These are phyloP conservation scores for Shinisaurus crocodilurus DNA, from an alignment of 2,113 vertebrate species.

Conservation along the genomic window DNA sequence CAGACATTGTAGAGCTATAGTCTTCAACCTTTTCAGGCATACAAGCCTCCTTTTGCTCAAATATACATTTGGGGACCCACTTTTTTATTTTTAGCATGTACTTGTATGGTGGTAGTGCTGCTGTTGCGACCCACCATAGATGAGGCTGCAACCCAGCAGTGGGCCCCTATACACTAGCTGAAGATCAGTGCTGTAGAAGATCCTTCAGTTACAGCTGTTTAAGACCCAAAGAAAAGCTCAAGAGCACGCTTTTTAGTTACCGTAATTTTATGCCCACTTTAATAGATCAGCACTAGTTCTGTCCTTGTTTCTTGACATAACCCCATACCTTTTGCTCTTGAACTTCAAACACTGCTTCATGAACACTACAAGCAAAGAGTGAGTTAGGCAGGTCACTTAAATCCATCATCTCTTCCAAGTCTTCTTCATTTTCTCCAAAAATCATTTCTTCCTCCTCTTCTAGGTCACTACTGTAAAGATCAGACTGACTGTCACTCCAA, in stretches of 20 bases:
- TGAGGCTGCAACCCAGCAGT: neutral
- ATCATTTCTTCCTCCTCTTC: constrained; percentile 91
- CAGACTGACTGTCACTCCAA: constrained; percentile 87
- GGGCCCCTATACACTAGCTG: neutral
- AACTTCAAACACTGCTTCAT: constrained; percentile 88
- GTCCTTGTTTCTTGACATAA: neutral
- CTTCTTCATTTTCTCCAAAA: constrained; percentile 90
- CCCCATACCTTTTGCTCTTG: constrained; percentile 85
- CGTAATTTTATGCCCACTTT: neutral
- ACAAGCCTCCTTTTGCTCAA: neutral
- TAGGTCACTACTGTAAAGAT: constrained; percentile 91
- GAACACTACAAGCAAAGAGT: constrained; percentile 91
- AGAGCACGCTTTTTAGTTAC: neutral
- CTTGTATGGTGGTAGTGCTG: neutral
- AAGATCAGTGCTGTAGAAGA: neutral
- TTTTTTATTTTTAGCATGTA: neutral
- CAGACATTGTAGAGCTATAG: too few relatives aligned
- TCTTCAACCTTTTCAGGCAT: neutral
- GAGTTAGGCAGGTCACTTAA: constrained; percentile 91
- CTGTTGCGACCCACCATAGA: neutral
- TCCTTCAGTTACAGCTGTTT: neutral
- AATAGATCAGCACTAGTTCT: neutral
- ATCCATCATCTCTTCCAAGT: constrained; percentile 94
- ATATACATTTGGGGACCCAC: neutral
- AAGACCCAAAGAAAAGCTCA: neutral